Conservation (phyloP, 2,888 invertebrate genomes). For the Ophraella communa region DNA sequence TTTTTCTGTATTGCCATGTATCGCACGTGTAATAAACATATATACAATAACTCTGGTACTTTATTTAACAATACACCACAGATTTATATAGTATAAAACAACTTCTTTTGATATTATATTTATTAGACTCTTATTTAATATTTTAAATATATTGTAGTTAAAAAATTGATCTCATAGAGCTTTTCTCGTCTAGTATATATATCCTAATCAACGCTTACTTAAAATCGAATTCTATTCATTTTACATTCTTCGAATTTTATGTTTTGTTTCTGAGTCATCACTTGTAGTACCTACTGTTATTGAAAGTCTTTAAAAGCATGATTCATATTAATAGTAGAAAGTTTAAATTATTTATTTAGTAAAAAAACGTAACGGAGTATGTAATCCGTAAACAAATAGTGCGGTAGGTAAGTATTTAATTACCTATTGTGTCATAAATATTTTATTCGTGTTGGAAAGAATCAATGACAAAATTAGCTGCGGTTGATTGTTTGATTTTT, state of each 20-base stretch:
- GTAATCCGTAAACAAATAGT: not conserved
- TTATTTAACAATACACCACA: no score
- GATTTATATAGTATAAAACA: no score
- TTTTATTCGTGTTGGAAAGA: not conserved
- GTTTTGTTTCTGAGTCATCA: not conserved
- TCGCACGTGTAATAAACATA: no score
- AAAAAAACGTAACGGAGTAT: not conserved
- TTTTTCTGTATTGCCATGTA: no score
- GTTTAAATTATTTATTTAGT: not conserved
- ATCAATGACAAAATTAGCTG: not conserved
- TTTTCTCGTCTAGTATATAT: no score
- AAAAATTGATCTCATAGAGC: no score
- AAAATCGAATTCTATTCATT: not conserved
- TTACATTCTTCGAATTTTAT: not conserved
- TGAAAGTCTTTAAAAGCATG: not conserved
- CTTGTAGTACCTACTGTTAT: not conserved
- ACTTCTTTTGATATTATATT: no score
- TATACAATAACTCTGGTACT: no score
- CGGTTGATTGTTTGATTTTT: no score
- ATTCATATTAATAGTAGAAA: not conserved
- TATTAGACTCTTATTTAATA: no score
- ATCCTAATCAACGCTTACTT: no score
- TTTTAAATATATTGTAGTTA: no score
- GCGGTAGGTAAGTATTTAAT: not conserved
- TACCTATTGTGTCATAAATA: not conserved